Conservation (phyloP, 2,888 invertebrate genomes). For the Ichneumoninae sp. region DNA sequence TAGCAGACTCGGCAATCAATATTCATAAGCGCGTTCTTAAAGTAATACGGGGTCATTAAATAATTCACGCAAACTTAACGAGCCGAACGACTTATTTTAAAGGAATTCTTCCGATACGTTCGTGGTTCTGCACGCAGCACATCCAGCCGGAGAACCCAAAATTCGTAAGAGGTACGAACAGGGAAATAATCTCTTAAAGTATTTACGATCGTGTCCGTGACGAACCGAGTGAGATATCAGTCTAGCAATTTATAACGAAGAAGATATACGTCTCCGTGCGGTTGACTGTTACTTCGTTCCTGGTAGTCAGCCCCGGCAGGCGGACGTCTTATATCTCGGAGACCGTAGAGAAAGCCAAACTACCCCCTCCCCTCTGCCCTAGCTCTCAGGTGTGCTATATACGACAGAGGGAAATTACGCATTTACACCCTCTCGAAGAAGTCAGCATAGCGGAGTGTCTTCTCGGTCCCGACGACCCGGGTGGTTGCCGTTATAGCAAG, state of each 20-base stretch:
- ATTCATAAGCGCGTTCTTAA: conserved; percentile 6
- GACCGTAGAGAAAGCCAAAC: conserved; percentile 55
- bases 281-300: conserved; percentile 45
- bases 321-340: conserved; percentile 53
- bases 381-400: conserved; percentile 34
- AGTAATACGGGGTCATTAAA: background rate
- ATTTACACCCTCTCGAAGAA: conserved; percentile 68
- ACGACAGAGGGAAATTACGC: conserved; percentile 67
- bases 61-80: background rate
- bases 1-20: conserved; percentile 7
- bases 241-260: conserved; percentile 47
- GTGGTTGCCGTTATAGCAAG: conserved; percentile 64
- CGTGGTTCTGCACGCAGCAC: background rate
- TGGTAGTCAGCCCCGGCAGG: conserved; percentile 39
- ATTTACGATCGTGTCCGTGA: conserved; percentile 44
- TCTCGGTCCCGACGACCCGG: conserved; percentile 15
- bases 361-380: background rate
- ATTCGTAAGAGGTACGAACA: conserved; percentile 26
- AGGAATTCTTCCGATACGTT: conserved; percentile 7
- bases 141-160: background rate
- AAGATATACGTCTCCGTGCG: conserved; percentile 45
- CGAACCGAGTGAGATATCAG: conserved; percentile 50
- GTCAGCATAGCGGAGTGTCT: conserved; percentile 49
- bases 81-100: conserved; percentile 30
- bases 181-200: conserved; percentile 44